Evolutionary conservation across 2,113 vertebrate species (phyloP), one percentile per base, ranked within the genome.

Genomic region (Panthera leo): DNA sequence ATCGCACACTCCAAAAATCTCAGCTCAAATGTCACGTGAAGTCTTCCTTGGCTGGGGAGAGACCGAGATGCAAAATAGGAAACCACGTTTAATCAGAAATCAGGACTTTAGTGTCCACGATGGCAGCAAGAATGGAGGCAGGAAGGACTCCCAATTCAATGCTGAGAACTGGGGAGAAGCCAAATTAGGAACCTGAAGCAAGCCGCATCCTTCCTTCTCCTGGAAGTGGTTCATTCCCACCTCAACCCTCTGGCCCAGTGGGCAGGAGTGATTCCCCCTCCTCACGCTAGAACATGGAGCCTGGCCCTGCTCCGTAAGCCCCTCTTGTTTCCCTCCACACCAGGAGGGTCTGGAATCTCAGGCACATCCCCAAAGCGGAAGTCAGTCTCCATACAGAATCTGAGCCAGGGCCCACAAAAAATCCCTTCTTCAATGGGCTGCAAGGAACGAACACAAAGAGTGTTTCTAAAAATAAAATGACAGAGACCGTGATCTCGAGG

Each of bases 381-480:
- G 45, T 14, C 58, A 15, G 78, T 48, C 55, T 94, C 23, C 2
- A 7, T 53, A 73, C 78, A 89, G 79, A 85, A 85, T 29, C 78
- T 9, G 25, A 75, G 67, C 34, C 12, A 34, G 11, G 11, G 39
- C 80, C 19, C 85, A 45, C 61, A 42, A 34, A 2, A 27, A 48
- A 61, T 27, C 42, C 27, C 61, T 23, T 73, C 84, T 27, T 73
- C 68, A 58, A 0, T 36, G 65, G 80, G 34, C 85, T 61, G 19
- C 48, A 70, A 55, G 39, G 61, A 78, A 34, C 5, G 14, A 76
- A 36, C 0, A 0, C 85, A 36, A 3, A 68, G 67, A 86, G 75
- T 11, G 14, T 27, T 76, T 85, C 89, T 85, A 73, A 53, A 89
- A 80, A 80, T 82, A 76, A 90, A 95, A 55, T 27, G 14, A 29